Conservation (phyloP, 2,888 invertebrate species). For the Thereva unica region DNA sequence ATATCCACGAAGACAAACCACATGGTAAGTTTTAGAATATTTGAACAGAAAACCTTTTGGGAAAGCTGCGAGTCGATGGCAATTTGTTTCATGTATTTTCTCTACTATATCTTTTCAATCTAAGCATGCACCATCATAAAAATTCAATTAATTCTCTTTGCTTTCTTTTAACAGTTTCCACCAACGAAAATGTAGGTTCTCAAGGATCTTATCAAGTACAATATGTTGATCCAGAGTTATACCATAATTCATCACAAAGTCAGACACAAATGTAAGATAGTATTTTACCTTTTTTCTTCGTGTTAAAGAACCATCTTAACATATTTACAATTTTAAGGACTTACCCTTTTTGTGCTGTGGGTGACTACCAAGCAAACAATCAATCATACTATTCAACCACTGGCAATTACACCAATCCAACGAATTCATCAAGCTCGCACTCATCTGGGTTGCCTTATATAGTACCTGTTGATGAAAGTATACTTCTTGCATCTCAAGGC, state of each 20-base stretch:
- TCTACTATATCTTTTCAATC: no score
- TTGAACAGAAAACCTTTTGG: no score
- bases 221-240: constrained; percentile 73
- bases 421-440: constrained; percentile 58
- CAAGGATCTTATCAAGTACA: constrained; percentile 68
- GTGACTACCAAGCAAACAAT: constrained; percentile 61
- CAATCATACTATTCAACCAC: constrained; percentile 70
- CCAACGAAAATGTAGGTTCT: constrained; percentile 52
- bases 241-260: constrained; percentile 65
- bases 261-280: constrained; percentile 63
- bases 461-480: constrained; percentile 71
- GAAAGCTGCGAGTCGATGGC: no score
- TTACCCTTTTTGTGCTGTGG: constrained; percentile 78
- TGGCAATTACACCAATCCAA: constrained; percentile 65
- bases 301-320: neutral
- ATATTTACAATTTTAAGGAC: constrained; percentile 61
- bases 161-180: constrained; percentile 51
- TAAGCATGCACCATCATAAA: neutral
- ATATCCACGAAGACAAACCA: no score
- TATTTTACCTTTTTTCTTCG: constrained; percentile 38
- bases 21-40: no score
- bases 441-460: constrained; percentile 62
- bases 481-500: constrained; percentile 63
- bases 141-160: neutral
- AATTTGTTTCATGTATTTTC: no score